These are phyloP conservation scores for Donacobius atricapilla DNA, from an alignment of 2,113 vertebrate species.

Conservation along the genomic window DNA sequence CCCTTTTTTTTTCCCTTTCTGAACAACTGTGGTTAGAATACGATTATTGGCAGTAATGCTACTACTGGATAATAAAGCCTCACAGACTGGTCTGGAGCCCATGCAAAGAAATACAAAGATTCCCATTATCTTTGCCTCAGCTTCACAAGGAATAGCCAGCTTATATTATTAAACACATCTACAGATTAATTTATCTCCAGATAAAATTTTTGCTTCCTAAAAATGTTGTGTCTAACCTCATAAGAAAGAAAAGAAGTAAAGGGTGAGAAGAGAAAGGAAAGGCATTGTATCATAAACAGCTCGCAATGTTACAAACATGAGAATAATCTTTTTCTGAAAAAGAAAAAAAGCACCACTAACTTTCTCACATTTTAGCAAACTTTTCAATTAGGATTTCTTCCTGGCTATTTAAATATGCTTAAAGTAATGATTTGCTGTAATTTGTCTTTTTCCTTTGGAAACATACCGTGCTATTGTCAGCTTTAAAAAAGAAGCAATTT, in stretches of 20 bases:
- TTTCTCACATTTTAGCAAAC: constrained; percentile 69
- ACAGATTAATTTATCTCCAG: not conserved
- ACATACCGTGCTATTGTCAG: constrained; percentile 84
- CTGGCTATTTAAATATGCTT: constrained; percentile 77
- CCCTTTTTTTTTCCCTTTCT: not conserved
- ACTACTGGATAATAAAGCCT: not conserved
- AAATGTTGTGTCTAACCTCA: not conserved
- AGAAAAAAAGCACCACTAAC: constrained; percentile 35
- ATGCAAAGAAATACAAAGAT: constrained; percentile 7
- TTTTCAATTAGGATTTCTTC: constrained; percentile 77
- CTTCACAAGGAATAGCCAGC: not conserved
- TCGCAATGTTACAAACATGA: not conserved
- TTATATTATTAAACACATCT: not conserved
- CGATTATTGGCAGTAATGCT: not conserved
- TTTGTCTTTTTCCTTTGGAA: constrained; percentile 80
- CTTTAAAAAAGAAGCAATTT: constrained; percentile 86
- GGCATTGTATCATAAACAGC: not conserved
- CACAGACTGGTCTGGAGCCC: not conserved
- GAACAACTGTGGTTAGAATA: not conserved
- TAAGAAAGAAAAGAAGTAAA: not conserved
- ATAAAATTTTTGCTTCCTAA: constrained; percentile 14
- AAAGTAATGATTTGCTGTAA: constrained; percentile 82
- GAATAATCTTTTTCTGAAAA: not conserved
- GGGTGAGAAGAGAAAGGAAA: not conserved
- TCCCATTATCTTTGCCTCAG: not conserved